Evolutionary conservation across 2,113 vertebrate species (phyloP).

Genomic region (Epinephelus cyanopodus): DNA sequence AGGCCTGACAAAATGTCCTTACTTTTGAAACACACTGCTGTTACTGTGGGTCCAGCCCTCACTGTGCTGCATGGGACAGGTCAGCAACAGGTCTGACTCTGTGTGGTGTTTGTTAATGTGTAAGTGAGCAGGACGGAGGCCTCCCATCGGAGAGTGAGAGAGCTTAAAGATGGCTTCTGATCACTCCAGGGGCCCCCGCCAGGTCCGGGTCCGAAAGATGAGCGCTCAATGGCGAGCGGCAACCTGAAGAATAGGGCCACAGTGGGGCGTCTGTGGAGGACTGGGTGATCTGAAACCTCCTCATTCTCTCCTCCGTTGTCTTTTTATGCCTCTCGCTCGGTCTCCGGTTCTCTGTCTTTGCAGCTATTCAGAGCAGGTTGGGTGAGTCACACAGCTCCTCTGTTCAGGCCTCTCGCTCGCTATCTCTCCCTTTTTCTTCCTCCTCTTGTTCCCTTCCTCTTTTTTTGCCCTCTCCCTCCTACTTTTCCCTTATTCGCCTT

Average conservation of each 20-base stretch:
- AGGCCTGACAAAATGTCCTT: background rate
- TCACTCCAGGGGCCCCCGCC: slow-evolving; percentile 35
- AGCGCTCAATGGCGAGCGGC: slow-evolving; percentile 62
- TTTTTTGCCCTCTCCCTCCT: slow-evolving; percentile 18
- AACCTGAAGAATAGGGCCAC: slow-evolving; percentile 60
- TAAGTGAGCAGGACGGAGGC: slow-evolving; percentile 31
- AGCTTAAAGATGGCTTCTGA: slow-evolving; percentile 63
- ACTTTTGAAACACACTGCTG: background rate
- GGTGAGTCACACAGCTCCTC: slow-evolving; percentile 64
- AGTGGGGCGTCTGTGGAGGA: slow-evolving; percentile 66
- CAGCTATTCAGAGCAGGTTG: slow-evolving; percentile 64
- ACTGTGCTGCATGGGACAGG: background rate
- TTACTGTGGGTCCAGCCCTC: background rate
- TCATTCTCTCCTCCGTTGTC: slow-evolving; percentile 54
- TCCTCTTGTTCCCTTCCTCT: slow-evolving; percentile 32
- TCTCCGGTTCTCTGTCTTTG: slow-evolving; percentile 60
- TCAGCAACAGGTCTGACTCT: slow-evolving; percentile 46
- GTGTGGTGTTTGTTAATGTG: slow-evolving; percentile 26
- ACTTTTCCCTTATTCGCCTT: slow-evolving; percentile 41
- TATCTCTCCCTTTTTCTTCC: slow-evolving; percentile 23
- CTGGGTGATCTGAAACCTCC: slow-evolving; percentile 70
- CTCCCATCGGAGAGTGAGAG: slow-evolving; percentile 18
- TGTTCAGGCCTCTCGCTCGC: slow-evolving; percentile 34
- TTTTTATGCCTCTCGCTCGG: slow-evolving; percentile 50
- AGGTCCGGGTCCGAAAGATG: slow-evolving; percentile 51